A percentile compares a stretch with the other conserved stretches of the same genome.
These are phyloP conservation scores for Anarrhichthys ocellatus DNA, from an alignment of 2,113 vertebrate genomes.

Conservation along the genomic window DNA sequence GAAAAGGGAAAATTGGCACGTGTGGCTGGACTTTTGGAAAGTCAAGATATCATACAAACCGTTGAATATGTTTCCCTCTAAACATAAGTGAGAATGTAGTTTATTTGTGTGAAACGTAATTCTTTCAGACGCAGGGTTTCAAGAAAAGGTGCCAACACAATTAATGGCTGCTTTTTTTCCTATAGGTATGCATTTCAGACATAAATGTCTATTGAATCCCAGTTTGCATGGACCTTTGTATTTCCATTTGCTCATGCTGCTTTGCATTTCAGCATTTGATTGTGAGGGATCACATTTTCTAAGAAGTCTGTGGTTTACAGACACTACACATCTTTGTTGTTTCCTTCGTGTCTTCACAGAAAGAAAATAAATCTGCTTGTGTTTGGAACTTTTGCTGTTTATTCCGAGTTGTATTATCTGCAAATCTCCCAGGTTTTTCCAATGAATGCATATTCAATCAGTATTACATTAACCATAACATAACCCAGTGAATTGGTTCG, in stretches of 20 bases:
- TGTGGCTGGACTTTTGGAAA: not conserved
- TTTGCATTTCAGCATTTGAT: slow-evolving; percentile 43
- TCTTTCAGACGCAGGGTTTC: not conserved
- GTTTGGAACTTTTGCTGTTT: slow-evolving; percentile 48
- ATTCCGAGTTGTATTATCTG: slow-evolving; percentile 56
- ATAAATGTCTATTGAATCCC: slow-evolving; percentile 13
- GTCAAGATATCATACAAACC: not conserved
- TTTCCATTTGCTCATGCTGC: slow-evolving; percentile 24
- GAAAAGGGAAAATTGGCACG: not conserved
- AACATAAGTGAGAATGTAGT: not conserved
- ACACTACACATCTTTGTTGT: slow-evolving; percentile 35
- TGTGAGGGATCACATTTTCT: slow-evolving; percentile 19
- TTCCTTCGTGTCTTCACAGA: slow-evolving; percentile 24
- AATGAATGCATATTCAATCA: slow-evolving; percentile 66
- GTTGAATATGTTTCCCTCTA: not conserved
- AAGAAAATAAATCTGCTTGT: slow-evolving; percentile 17
- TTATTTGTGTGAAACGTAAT: not conserved
- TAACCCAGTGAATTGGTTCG: slow-evolving; percentile 62
- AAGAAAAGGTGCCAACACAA: not conserved
- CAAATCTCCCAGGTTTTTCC: slow-evolving; percentile 68
- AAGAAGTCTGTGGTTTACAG: slow-evolving; percentile 41
- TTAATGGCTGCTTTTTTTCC: not conserved
- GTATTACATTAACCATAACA: slow-evolving; percentile 71
- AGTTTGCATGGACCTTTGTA: not conserved
- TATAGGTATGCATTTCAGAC: not conserved